These are phyloP conservation scores for Spizella passerina DNA, from an alignment of 2,797 vertebrate genomes.

Conservation along the genomic window DNA sequence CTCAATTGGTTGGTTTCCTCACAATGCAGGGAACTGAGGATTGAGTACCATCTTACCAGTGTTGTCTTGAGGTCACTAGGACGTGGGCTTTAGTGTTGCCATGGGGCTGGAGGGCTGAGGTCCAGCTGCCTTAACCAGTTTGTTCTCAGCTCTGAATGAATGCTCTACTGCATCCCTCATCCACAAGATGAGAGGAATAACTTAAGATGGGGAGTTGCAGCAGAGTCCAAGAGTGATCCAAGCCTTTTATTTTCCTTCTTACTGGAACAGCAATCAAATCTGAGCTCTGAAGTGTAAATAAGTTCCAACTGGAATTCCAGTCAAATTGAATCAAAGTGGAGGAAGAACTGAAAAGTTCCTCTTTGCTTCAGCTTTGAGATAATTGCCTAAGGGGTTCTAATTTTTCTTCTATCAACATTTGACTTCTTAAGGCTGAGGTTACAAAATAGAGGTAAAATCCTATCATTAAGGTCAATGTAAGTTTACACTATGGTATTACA, in stretches of 20 bases:
- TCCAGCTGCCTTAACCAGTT: neutral
- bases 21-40: neutral
- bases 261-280: neutral
- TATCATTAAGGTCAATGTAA: neutral
- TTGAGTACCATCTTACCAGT: neutral
- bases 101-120: neutral
- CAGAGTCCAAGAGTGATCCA: neutral
- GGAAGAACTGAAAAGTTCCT: neutral
- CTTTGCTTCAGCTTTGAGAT: neutral
- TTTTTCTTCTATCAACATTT: neutral
- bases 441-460: neutral
- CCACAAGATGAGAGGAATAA: neutral
- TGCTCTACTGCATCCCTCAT: neutral
- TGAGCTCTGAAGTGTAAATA: neutral
- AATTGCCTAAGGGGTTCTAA: neutral
- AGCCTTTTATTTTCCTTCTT: neutral
- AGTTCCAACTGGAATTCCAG: neutral
- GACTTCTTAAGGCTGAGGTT: neutral
- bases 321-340: neutral
- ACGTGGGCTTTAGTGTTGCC: neutral
- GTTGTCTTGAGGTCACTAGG: neutral
- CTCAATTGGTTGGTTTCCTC: neutral
- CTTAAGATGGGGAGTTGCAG: neutral
- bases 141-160: neutral
- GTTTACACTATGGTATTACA: rapidly evolving